These are phyloP conservation scores for Ceratotherium simum DNA, from an alignment of 2,113 vertebrate genomes.

Conservation along the genomic window DNA sequence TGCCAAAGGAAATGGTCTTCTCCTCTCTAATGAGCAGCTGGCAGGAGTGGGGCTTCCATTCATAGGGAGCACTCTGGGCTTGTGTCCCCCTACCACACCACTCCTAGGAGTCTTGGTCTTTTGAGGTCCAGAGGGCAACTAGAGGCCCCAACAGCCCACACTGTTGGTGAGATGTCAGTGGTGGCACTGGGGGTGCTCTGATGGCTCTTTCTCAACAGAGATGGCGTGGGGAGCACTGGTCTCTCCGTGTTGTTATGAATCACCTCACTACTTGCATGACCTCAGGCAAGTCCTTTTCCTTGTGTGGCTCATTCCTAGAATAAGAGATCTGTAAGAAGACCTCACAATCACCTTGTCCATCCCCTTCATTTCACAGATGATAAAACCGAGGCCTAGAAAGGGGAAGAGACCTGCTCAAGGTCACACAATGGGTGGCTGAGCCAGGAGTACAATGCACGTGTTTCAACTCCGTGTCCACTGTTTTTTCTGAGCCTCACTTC, in stretches of 20 bases:
- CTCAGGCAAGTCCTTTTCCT: neutral
- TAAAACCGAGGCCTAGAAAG: neutral
- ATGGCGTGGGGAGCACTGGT: neutral
- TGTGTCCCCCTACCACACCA: neutral
- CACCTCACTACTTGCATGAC: neutral
- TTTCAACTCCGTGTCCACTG: neutral
- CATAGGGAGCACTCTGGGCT: neutral
- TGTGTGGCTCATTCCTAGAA: neutral
- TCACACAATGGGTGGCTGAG: neutral
- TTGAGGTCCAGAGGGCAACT: neutral
- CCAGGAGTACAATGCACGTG: fast-evolving
- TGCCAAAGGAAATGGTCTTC: neutral
- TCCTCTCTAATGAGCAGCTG: neutral
- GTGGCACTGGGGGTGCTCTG: neutral
- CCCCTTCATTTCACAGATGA: neutral
- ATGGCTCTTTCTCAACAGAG: neutral
- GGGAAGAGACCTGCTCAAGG: neutral
- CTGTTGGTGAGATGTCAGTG: neutral
- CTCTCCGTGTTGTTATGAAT: neutral
- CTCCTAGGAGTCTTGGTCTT: neutral
- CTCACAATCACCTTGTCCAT: neutral
- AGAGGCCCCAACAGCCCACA: neutral
- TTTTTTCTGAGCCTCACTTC: neutral
- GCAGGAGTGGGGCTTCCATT: neutral
- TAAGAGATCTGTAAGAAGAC: neutral